These are phyloP conservation scores for Lissocephala sabroskyi DNA, from an alignment of 2,888 invertebrate species.

Conservation along the genomic window DNA sequence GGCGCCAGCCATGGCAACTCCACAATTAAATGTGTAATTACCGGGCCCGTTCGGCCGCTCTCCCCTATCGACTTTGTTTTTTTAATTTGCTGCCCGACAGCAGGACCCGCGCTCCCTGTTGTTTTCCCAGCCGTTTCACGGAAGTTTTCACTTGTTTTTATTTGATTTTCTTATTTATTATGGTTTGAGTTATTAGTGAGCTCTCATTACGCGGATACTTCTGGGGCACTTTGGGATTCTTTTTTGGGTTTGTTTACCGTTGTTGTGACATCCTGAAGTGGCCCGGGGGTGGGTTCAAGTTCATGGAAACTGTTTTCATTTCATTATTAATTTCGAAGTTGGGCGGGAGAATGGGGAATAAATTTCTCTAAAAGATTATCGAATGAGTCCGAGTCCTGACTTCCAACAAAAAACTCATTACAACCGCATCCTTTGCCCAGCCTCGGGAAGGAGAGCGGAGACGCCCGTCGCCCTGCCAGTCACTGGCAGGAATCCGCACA, in stretches of 20 bases:
- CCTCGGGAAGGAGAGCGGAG: too few relatives aligned
- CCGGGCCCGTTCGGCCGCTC: conserved; percentile 45
- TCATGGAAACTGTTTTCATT: conserved; percentile 22
- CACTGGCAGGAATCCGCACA: conserved; percentile 16
- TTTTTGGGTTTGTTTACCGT: conserved; percentile 31
- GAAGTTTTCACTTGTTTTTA: conserved; percentile 56
- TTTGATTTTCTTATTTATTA: conserved; percentile 59
- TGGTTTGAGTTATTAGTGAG: conserved; percentile 54
- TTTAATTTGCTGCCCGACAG: conserved; percentile 31
- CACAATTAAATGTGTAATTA: conserved; percentile 72
- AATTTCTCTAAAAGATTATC: too few relatives aligned
- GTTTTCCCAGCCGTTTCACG: conserved; percentile 28
- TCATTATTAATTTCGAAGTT: conserved; percentile 27
- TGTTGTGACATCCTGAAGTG: conserved; percentile 47
- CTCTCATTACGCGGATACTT: conserved; percentile 26
- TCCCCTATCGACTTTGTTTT: conserved; percentile 31
- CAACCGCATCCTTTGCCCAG: too few relatives aligned
- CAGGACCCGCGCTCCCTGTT: background rate
- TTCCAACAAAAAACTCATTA: conserved; percentile 14
- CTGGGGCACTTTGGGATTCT: conserved; percentile 6
- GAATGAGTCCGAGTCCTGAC: background rate
- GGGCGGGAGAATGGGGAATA: background rate
- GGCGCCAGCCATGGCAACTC: conserved; percentile 34
- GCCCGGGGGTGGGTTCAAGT: conserved; percentile 1
- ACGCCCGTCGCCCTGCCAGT: conserved; percentile 14